phyloP scores from a whole-genome alignment of 2,797 vertebrate genomes.

The Sebastes trivittatus region DNA sequence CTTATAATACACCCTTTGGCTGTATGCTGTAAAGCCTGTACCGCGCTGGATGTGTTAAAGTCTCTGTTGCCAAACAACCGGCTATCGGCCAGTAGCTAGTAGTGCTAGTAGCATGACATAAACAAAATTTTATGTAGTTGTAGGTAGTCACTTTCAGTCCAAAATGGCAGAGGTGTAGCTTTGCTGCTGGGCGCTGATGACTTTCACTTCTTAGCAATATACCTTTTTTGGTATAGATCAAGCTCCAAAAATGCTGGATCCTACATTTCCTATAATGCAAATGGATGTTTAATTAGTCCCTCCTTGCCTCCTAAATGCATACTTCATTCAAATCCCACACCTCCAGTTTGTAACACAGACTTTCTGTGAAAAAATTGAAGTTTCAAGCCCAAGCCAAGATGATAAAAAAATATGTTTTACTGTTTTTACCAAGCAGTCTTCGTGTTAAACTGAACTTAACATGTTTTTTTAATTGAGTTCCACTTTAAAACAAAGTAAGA shows the following conservation, averaged over 20 bases:
- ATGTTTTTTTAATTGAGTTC: not conserved
- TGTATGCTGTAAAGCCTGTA: no score
- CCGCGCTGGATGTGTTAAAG: fast-evolving
- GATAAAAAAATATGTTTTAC: not conserved
- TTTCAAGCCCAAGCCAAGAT: not conserved
- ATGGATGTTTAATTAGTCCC: not conserved
- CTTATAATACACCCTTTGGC: no score
- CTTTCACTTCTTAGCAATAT: not conserved
- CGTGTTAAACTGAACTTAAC: not conserved
- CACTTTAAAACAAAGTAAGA: not conserved
- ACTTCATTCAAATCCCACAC: not conserved
- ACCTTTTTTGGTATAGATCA: no score
- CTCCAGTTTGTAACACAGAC: not conserved
- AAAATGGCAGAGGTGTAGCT: no score
- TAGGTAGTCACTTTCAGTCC: no score
- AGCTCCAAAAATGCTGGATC: not conserved
- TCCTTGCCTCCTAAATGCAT: not conserved
- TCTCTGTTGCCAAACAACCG: no score
- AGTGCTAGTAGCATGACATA: no score
- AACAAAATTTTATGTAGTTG: fast-evolving
- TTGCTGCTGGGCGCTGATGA: not conserved
- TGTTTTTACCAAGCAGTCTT: fast-evolving
- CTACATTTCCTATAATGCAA: not conserved
- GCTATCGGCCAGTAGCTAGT: no score
- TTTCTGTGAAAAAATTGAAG: not conserved